phyloP scores from a whole-genome alignment of 2,888 invertebrate genomes.

The Dioctria linearis region DNA sequence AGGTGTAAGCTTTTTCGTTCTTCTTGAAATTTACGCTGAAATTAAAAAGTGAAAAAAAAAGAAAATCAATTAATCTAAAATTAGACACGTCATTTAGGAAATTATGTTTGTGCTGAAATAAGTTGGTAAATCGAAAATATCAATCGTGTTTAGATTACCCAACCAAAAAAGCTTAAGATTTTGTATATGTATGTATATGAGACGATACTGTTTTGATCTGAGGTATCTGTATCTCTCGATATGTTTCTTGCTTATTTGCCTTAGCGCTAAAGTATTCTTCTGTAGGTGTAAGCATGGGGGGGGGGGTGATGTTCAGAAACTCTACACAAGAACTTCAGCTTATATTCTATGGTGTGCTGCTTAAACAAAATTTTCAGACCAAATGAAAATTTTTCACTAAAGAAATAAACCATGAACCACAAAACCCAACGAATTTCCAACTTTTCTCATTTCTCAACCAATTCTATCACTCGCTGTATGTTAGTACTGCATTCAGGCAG shows the following conservation, averaged over 20 bases:
- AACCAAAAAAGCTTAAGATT: too few species aligned
- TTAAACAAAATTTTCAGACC: constrained; percentile 46
- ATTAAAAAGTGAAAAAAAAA: constrained; percentile 48
- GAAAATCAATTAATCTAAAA: background rate
- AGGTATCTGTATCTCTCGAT: too few species aligned
- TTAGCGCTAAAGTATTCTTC: too few species aligned
- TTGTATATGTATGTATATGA: too few species aligned
- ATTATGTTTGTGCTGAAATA: too few species aligned
- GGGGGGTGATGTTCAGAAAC: background rate
- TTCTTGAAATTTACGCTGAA: constrained; percentile 95
- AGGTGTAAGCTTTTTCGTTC: constrained; percentile 91
- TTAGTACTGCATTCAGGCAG: constrained; percentile 19
- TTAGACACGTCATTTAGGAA: background rate
- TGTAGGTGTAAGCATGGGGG: too few species aligned
- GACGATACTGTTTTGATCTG: too few species aligned
- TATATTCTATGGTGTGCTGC: constrained; percentile 8
- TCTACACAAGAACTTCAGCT: constrained; percentile 10
- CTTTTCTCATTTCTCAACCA: constrained; percentile 49
- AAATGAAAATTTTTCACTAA: constrained; percentile 38
- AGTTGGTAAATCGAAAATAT: too few species aligned
- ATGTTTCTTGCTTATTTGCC: too few species aligned
- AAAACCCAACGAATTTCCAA: constrained; percentile 40
- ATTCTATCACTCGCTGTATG: constrained; percentile 24
- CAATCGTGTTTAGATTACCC: too few species aligned
- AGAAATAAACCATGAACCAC: constrained; percentile 37